Evolutionary conservation across 2,113 vertebrate genomes (phyloP), one percentile per base, ranked within the genome.

Genomic region (Enhydra lutris): DNA sequence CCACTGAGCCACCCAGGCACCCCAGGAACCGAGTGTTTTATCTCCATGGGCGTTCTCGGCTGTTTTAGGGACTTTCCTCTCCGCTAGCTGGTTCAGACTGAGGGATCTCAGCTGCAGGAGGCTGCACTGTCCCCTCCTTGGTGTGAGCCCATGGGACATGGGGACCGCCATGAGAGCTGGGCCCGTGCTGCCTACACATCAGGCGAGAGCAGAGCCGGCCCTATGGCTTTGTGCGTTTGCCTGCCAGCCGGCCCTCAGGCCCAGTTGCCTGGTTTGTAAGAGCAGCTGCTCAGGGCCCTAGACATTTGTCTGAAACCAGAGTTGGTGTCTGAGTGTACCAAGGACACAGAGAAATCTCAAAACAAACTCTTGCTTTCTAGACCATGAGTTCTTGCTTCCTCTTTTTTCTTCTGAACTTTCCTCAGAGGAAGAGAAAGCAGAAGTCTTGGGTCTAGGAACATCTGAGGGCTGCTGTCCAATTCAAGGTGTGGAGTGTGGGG

Each of bases 361-460:
- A 97, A 92, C 96, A 96, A 91, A 45, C 59, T 42, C n/a, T 23
- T 63, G 83, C 57, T 93, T 95, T 97, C 78, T 96, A 71, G 92
- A 97, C 91, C 94, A 2, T 91, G 95, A 86, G 31, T 85, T 91
- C 65, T 95, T 31, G n/a, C 84, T 98, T 98, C 98, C 94, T 92
- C 90, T 93, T 97, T 94, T 84, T 31, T 88, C 67, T 26, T 74
- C 67, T 94, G 92, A 91, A 91, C 96, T 98, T 98, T 96, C 97
- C 95, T 45, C 31, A 36, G 81, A 82, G 76, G 86, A 65, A 79
- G 76, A 94, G 91, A 97, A 98, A 98, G 97, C 95, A 97, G 97
- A 98, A 98, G 97, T 90, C 42, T 52, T 57, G 80, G 85, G 76
- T 42, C 73, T 42, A 4, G 45, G 74, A 81, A n/a, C 12, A 67